These are phyloP conservation scores for Parazoanthus atlanticus DNA, from an alignment of 92 coral and sea anemone species.

Conservation along the genomic window DNA sequence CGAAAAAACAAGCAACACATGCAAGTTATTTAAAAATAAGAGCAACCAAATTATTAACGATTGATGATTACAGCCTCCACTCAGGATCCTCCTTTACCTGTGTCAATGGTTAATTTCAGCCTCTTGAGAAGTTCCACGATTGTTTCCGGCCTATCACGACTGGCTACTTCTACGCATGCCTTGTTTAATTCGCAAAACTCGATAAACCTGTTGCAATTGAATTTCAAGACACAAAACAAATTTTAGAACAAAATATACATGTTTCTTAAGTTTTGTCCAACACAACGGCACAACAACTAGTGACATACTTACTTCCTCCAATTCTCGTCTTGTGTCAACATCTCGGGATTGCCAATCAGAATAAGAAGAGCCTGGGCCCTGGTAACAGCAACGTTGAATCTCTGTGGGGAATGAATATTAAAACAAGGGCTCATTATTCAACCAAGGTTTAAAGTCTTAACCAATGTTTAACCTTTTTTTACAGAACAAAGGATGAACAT, in stretches of 20 bases:
- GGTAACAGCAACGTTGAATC: constrained; percentile 83
- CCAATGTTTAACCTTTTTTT: not conserved
- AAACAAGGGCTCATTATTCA: not conserved
- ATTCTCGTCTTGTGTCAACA: constrained; percentile 68
- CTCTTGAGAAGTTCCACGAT: constrained; percentile 50
- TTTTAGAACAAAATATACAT: too few species aligned
- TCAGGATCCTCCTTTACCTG: constrained; percentile 34
- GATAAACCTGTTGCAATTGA: constrained; percentile 50
- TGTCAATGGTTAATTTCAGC: constrained; percentile 33
- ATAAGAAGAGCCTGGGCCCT: constrained; percentile 82
- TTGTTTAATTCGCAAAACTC: constrained; percentile 50
- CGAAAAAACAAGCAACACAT: too few species aligned
- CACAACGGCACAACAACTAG: too few species aligned
- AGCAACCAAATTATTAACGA: too few species aligned
- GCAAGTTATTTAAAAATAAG: too few species aligned
- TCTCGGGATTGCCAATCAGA: constrained; percentile 70
- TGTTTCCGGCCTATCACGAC: constrained; percentile 47
- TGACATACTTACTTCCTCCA: constrained; percentile 59
- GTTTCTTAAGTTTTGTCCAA: too few species aligned
- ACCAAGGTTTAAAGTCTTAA: not conserved
- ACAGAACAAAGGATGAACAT: too few species aligned
- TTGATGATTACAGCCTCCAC: not conserved
- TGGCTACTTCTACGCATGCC: constrained; percentile 44
- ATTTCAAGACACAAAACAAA: not conserved
- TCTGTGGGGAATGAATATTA: constrained; percentile 21